Percentiles rank a stretch among this genome's conserved stretches.
Conservation (phyloP, 2,113 vertebrate species). For the Microtus montanus region DNA sequence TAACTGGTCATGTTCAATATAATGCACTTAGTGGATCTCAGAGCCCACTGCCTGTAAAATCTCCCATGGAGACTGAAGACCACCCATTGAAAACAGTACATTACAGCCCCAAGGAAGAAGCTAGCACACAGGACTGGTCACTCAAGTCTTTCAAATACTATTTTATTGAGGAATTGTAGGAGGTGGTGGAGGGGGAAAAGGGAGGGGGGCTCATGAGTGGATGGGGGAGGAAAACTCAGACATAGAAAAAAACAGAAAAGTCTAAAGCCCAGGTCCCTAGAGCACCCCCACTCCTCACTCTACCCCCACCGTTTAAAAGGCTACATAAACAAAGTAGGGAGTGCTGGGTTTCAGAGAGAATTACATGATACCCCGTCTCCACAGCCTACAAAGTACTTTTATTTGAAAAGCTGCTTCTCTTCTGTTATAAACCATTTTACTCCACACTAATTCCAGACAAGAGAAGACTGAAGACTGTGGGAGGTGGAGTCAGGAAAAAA, state of each 20-base stretch:
- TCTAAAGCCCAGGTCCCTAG: conserved; percentile 64
- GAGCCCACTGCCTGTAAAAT: conserved; percentile 73
- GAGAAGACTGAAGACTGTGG: conserved; percentile 59
- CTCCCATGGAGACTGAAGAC: conserved; percentile 79
- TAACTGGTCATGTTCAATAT: conserved; percentile 63
- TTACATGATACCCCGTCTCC: conserved; percentile 74
- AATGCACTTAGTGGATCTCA: conserved; percentile 63
- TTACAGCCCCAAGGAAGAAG: conserved; percentile 76
- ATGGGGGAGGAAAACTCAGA: conserved; percentile 63
- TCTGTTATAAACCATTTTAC: conserved; percentile 72
- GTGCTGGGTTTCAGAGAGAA: conserved; percentile 73
- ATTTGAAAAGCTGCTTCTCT: conserved; percentile 76
- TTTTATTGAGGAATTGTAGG: conserved; percentile 77
- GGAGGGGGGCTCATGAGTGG: conserved; percentile 63
- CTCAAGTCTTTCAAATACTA: conserved; percentile 80
- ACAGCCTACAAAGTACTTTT: conserved; percentile 73
- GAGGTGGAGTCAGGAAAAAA: conserved; percentile 70
- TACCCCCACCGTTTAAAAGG: conserved; percentile 59
- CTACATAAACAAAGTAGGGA: conserved; percentile 72
- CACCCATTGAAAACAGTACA: conserved; percentile 79
- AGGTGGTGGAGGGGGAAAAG: not conserved
- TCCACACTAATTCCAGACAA: conserved; percentile 39
- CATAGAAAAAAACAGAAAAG: conserved; percentile 49
- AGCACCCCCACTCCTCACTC: not conserved
- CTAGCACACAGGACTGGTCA: conserved; percentile 72